Conservation (phyloP, 2,888 invertebrate genomes). For the Lasioglossum oenotherae region DNA sequence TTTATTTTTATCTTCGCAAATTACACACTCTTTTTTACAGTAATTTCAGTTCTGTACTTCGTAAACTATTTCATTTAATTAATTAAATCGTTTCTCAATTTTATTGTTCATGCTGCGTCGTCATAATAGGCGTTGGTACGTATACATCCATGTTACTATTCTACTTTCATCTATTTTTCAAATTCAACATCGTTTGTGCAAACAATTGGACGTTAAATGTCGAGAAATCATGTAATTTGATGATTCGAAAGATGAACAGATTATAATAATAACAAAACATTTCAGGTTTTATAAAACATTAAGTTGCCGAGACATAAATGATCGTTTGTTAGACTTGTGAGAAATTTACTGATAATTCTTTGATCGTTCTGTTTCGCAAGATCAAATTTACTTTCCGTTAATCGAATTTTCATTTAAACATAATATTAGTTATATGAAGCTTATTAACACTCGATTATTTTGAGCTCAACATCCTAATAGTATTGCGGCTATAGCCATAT, state of each 20-base stretch:
- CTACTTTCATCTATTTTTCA: neutral
- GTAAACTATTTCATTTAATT: slow-evolving; percentile 50
- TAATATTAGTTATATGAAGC: neutral
- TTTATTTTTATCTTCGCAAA: slow-evolving; percentile 24
- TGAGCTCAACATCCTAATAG: neutral
- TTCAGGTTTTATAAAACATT: neutral
- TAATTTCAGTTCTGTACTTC: slow-evolving; percentile 39
- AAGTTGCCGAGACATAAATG: neutral
- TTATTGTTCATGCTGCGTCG: slow-evolving; percentile 81
- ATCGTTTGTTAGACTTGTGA: neutral
- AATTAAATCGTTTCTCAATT: slow-evolving; percentile 71
- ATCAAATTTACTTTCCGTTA: neutral
- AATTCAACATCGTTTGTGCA: neutral
- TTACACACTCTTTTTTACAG: slow-evolving; percentile 42
- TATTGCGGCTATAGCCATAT: neutral
- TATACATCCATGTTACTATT: slow-evolving; percentile 59
- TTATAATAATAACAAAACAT: slow-evolving; percentile 12
- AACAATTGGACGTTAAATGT: neutral
- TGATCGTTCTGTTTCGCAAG: neutral
- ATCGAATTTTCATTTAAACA: neutral
- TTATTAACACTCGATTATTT: neutral
- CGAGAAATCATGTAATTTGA: neutral
- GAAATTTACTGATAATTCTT: neutral
- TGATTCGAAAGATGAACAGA: neutral
- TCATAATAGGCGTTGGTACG: slow-evolving; percentile 83